Conservation (phyloP, 2,113 vertebrate genomes). For the Typhlomys cinereus region DNA sequence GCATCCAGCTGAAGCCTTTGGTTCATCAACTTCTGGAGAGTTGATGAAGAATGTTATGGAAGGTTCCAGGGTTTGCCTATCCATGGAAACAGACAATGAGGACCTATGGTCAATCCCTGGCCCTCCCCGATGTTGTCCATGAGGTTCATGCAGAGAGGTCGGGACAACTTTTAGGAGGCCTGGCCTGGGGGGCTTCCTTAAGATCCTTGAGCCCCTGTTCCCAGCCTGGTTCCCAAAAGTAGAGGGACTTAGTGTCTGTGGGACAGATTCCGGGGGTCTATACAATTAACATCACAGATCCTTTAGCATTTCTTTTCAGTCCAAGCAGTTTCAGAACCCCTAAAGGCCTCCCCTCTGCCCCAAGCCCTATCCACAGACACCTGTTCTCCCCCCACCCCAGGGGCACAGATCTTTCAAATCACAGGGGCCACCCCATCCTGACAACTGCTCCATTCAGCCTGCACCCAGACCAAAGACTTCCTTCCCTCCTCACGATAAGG, state of each 20-base stretch:
- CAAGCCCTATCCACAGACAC: neutral
- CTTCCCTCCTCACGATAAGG: slow-evolving; percentile 27
- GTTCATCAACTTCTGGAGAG: neutral
- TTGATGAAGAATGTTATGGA: neutral
- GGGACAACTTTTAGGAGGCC: no score
- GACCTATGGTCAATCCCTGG: neutral
- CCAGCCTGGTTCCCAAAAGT: neutral
- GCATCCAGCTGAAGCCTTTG: neutral
- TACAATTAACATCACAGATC: neutral
- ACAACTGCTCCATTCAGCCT: slow-evolving; percentile 49
- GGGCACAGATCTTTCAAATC: slow-evolving; percentile 3
- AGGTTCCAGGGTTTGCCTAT: neutral
- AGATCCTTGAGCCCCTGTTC: neutral
- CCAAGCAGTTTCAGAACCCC: neutral
- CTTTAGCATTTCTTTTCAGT: neutral
- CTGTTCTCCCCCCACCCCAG: neutral
- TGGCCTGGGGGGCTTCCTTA: neutral
- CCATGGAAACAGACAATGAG: neutral
- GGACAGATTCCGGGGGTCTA: neutral
- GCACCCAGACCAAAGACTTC: slow-evolving; percentile 61
- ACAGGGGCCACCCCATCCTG: neutral
- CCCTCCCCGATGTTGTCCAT: neutral
- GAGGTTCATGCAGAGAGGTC: neutral
- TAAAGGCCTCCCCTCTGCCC: neutral
- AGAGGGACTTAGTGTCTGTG: neutral